These are phyloP conservation scores for Callithrix jacchus DNA, from an alignment of 2,113 vertebrate genomes.

Conservation along the genomic window DNA sequence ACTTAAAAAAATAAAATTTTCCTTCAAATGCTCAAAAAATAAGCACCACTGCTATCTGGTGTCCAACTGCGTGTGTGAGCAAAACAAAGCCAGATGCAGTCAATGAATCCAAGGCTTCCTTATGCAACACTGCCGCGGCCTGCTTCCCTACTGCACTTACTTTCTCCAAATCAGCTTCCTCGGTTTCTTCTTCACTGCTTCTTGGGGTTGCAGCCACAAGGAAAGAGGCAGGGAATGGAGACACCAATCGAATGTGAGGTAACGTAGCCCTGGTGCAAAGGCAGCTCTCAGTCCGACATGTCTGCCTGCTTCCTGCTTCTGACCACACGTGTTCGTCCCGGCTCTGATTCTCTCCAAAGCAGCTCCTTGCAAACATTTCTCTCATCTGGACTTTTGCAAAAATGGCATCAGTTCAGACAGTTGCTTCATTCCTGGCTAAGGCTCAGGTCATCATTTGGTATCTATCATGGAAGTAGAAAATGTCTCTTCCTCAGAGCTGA, in stretches of 20 bases:
- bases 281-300: accelerated
- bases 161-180: constrained; percentile 22
- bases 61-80: constrained; percentile 35
- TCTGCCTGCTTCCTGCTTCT: neutral
- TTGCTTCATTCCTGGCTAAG: neutral
- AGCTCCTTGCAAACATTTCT: neutral
- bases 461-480: neutral
- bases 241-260: neutral
- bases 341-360: neutral
- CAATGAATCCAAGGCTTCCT: neutral
- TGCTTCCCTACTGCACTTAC: neutral
- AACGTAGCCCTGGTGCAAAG: neutral
- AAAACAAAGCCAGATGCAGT: constrained; percentile 62
- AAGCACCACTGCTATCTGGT: neutral
- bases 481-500: neutral
- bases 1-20: constrained; percentile 33
- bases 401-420: neutral
- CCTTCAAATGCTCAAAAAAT: constrained; percentile 43
- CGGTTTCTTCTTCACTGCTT: neutral
- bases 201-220: neutral
- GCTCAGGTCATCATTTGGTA: neutral
- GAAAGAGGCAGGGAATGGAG: neutral
- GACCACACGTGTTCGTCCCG: neutral
- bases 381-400: constrained; percentile 14
- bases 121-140: neutral